Evolutionary conservation across 92 coral and sea anemone genomes (phyloP).

Genomic region (Zoanthus gigantus): DNA sequence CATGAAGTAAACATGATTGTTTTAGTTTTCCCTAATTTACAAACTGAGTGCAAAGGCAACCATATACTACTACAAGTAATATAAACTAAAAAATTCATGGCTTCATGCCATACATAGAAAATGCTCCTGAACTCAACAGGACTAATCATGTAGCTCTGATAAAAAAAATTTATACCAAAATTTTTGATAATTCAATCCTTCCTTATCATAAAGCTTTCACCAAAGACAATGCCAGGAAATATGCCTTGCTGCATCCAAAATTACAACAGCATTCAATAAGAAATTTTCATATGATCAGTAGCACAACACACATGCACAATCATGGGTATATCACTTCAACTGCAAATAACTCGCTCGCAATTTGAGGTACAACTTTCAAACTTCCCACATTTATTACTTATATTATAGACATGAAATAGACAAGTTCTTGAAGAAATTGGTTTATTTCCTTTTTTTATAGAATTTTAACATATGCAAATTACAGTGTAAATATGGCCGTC

Average conservation of each 20-base stretch:
- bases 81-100: constrained; percentile 47
- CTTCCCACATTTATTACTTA: too few relatives aligned
- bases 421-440: too few relatives aligned
- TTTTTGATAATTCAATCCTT: constrained; percentile 39
- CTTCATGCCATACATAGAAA: constrained; percentile 34
- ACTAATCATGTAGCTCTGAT: constrained; percentile 48
- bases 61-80: constrained; percentile 47
- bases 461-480: too few relatives aligned
- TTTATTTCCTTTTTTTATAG: too few relatives aligned
- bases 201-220: constrained; percentile 46
- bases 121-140: constrained; percentile 55
- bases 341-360: too few relatives aligned
- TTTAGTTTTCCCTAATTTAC: constrained; percentile 38
- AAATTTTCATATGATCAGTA: not conserved
- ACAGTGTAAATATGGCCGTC: too few relatives aligned
- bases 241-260: constrained; percentile 42
- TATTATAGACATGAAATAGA: too few relatives aligned
- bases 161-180: constrained; percentile 37
- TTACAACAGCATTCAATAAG: constrained; percentile 55
- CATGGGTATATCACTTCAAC: too few relatives aligned
- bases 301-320: too few relatives aligned
- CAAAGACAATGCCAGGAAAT: constrained; percentile 43
- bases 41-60: constrained; percentile 49
- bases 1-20: constrained; percentile 51
- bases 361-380: too few relatives aligned